Percentiles rank a stretch among this genome's conserved stretches.
Conservation (phyloP, 2,797 vertebrate species). For the Sorex maritimensis region DNA sequence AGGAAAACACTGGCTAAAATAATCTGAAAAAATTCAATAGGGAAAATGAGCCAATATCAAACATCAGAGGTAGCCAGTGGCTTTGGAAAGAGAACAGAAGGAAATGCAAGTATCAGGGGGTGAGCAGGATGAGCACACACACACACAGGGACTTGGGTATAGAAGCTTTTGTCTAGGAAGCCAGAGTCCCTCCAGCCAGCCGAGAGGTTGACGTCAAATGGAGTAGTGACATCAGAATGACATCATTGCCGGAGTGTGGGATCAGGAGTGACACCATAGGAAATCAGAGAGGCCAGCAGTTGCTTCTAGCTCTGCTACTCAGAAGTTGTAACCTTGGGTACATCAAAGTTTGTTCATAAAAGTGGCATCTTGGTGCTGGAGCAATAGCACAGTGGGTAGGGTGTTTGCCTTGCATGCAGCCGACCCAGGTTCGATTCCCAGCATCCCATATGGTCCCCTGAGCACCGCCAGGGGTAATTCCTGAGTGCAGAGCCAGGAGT, state of each 20-base stretch:
- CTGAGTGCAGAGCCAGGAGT: too few relatives aligned
- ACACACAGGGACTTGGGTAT: neutral
- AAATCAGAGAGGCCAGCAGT: neutral
- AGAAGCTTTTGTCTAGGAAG: neutral
- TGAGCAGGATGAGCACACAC: neutral
- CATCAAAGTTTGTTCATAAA: neutral
- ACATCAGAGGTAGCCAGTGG: neutral
- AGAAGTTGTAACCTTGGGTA: neutral
- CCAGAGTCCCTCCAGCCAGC: rapidly evolving
- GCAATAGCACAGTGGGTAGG: too few relatives aligned
- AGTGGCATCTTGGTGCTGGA: too few relatives aligned
- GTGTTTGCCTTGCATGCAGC: too few relatives aligned
- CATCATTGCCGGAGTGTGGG: neutral
- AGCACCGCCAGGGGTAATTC: too few relatives aligned
- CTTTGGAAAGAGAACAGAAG: neutral
- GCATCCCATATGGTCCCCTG: too few relatives aligned
- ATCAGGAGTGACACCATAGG: neutral
- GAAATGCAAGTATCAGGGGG: neutral
- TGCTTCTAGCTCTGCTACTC: neutral
- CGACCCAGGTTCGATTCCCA: too few relatives aligned
- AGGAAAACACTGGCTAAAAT: neutral
- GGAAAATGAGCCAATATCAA: constrained; percentile 1
- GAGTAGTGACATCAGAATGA: rapidly evolving
- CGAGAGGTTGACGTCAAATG: neutral
- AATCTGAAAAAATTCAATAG: neutral